phyloP scores from a whole-genome alignment of 1,140 invertebrate genomes.

The Drosophila navojoa region DNA sequence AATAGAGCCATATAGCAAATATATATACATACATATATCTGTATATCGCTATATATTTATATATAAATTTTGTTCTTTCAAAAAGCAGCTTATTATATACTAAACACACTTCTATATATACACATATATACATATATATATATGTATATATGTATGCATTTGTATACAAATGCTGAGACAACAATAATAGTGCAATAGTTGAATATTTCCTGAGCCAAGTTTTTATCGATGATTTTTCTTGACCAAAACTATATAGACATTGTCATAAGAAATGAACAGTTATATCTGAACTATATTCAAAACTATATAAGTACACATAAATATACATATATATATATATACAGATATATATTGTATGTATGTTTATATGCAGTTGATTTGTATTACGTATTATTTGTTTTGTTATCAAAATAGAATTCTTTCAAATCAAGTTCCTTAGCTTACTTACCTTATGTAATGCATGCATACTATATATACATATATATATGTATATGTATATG shows the following conservation, averaged over 20 bases:
- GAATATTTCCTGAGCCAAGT: slow-evolving; percentile 13
- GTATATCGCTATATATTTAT: too few relatives aligned
- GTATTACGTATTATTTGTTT: slow-evolving; percentile 17
- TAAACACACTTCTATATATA: background rate
- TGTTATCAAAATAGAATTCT: slow-evolving; percentile 18
- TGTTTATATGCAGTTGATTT: background rate
- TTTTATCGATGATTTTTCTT: slow-evolving; percentile 22
- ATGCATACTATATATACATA: too few relatives aligned
- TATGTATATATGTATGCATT: slow-evolving; percentile 20
- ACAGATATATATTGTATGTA: background rate
- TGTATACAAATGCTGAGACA: slow-evolving; percentile 14
- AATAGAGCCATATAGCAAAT: too few relatives aligned
- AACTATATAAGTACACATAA: slow-evolving; percentile 7
- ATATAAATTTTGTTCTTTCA: too few relatives aligned
- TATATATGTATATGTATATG: too few relatives aligned
- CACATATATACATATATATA: slow-evolving; percentile 21
- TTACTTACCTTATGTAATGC: too few relatives aligned
- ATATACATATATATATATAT: background rate
- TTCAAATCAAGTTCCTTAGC: background rate
- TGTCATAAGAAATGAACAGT: background rate
- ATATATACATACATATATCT: background rate
- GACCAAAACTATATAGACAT: slow-evolving; percentile 13
- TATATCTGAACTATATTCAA: slow-evolving; percentile 27
- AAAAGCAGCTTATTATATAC: background rate
- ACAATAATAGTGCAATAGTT: slow-evolving; percentile 67